Evolutionary conservation across 1,140 invertebrate genomes (phyloP).

Genomic region (Tetramorium simillimum): DNA sequence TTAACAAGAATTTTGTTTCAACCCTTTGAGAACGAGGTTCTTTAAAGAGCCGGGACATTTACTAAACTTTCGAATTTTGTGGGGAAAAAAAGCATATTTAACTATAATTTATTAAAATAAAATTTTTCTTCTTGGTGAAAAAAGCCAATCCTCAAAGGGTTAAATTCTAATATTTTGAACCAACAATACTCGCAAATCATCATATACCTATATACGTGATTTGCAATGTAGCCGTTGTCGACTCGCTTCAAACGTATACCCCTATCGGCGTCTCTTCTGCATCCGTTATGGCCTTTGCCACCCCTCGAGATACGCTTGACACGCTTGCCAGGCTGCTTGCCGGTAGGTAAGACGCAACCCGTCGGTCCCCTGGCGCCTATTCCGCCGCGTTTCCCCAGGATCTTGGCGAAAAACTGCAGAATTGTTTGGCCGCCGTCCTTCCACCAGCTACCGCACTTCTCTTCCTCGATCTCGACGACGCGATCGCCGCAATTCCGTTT

Average conservation of each 20-base stretch:
- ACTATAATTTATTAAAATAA: no score
- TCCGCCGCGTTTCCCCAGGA: conserved; percentile 52
- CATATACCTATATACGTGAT: conserved; percentile 21
- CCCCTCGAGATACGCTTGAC: conserved; percentile 22
- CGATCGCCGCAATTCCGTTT: conserved; percentile 30
- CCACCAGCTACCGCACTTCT: conserved; percentile 57
- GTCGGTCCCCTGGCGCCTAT: conserved; percentile 17
- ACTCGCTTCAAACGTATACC: conserved; percentile 42
- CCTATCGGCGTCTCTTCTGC: background rate
- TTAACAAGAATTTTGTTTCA: background rate
- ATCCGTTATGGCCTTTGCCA: conserved; percentile 11
- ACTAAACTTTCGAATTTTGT: no score
- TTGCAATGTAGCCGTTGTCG: conserved; percentile 35
- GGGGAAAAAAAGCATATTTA: no score
- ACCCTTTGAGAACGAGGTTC: no score
- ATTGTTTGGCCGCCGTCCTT: conserved; percentile 52
- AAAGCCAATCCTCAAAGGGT: no score
- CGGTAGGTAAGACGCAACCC: conserved; percentile 8
- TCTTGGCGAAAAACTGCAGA: conserved; percentile 63
- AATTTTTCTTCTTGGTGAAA: no score
- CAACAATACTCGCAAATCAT: background rate
- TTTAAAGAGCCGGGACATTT: no score
- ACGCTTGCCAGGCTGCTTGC: background rate
- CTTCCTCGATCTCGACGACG: background rate
- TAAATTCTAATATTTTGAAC: background rate